A percentile compares a stretch with the other conserved stretches of the same genome.
These are phyloP conservation scores for Tympanoctomys barrerae DNA, from an alignment of 2,797 vertebrate species.

Conservation along the genomic window DNA sequence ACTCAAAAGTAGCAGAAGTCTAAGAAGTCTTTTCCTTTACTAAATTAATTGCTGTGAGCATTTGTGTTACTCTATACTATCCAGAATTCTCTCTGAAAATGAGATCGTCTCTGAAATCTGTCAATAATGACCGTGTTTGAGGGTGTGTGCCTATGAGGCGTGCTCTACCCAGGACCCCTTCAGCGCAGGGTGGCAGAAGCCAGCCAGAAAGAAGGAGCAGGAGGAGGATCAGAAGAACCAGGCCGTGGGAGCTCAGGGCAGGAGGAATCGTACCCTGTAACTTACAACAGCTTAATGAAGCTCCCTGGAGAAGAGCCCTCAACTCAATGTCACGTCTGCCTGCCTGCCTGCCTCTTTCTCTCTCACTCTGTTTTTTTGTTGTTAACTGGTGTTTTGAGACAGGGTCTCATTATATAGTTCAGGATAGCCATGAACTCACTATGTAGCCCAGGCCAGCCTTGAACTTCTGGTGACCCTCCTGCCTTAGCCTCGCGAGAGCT, in stretches of 20 bases:
- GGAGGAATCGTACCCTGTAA: not conserved
- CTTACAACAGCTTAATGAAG: not conserved
- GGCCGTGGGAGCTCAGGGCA: not conserved
- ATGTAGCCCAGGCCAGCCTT: not conserved
- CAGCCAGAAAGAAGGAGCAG: not conserved
- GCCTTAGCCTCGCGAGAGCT: not conserved
- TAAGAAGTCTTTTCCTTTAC: not conserved
- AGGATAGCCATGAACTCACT: not conserved
- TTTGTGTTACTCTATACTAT: not conserved
- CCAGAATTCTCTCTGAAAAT: not conserved
- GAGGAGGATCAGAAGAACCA: not conserved
- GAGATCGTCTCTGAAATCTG: not conserved
- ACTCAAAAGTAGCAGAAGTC: not conserved
- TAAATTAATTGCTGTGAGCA: not conserved
- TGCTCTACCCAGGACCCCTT: not conserved
- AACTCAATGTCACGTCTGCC: not conserved
- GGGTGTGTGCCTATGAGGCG: not conserved
- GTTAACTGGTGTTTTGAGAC: not conserved
- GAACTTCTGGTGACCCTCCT: not conserved
- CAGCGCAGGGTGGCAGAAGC: not conserved
- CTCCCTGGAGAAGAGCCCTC: not conserved
- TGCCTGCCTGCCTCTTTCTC: not conserved
- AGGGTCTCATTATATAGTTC: not conserved
- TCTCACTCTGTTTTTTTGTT: not conserved
- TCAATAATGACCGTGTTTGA: not conserved